Evolutionary conservation across 2,113 vertebrate species (phyloP).

Genomic region (Cnemophilus loriae): DNA sequence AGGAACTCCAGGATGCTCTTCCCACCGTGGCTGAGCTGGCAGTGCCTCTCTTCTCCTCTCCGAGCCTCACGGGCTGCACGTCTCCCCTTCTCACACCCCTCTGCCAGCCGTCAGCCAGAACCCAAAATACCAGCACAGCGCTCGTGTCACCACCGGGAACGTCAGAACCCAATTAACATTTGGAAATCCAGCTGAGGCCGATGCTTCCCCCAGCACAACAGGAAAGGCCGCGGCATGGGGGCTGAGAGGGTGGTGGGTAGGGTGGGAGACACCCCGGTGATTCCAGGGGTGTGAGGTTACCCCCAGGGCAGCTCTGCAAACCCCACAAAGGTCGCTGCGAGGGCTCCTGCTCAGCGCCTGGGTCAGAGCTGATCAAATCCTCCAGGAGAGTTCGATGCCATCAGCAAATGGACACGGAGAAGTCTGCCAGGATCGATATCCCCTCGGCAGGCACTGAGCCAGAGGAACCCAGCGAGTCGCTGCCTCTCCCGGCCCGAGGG

Average conservation of each 20-base stretch:
- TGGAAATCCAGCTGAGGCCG: conserved; percentile 2
- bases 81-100: background rate
- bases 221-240: background rate
- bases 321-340: background rate
- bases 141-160: background rate
- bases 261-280: rapidly evolving
- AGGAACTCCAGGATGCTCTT: background rate
- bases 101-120: conserved; percentile 10
- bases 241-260: background rate
- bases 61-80: background rate
- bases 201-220: rapidly evolving
- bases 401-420: conserved; percentile 46
- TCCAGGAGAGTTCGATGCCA: background rate
- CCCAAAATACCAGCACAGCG: conserved; percentile 20
- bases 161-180: conserved; percentile 59
- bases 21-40: background rate
- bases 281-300: rapidly evolving
- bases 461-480: background rate
- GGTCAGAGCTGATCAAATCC: background rate
- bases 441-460: background rate
- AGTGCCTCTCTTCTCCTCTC: background rate
- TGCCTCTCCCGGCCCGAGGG: background rate
- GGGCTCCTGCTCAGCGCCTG: background rate
- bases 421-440: conserved; percentile 19
- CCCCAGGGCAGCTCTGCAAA: background rate